Evolutionary conservation across 1,140 invertebrate genomes (phyloP), one percentile per base, ranked within the genome.

Genomic region (Metopolophium dirhodum): DNA sequence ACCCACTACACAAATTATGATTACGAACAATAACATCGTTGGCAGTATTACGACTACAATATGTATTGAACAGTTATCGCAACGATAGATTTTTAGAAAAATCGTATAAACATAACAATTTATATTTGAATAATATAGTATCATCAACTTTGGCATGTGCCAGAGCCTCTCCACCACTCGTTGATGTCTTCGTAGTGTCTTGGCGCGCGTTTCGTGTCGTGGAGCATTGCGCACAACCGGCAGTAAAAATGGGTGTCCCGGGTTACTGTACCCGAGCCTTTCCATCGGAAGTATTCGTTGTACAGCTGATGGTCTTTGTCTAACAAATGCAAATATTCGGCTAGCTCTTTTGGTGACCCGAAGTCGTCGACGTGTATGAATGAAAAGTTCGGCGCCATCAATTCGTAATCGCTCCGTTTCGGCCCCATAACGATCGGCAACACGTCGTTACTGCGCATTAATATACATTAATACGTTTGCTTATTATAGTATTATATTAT

Each of bases 351-450:
- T 0, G 98, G 97, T 23, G 97, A 97, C 4, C 97, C 96, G 95
- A 99, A 99, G 95, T 99, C 98, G 94, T 99, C 98, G 6, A 99
- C 97, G 95, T 99, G 98, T 54, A 99, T 98, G 95, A 96, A 97
- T 0, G 98, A 98, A 94, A 98, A 97, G 94, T 97, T 97, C 0
- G 99, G 99, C 2, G 98, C 97, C 94, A 96, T 97, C 47, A 97
- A 96, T 93, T 97, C 97, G 95, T 99, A 99, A 95, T 99, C 98
- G 45, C 97, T 97, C 0, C 97, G 97, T 68, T 97, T 96, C 1
- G 98, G 98, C 3, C 99, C 99, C 98, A 99, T 99, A 26, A 99
- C 99, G 91, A 99, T 98, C 0, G 98, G 98, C 87, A 99, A 95
- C 30, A 98, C 96, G 94, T 98, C 97, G 94, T 98, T 97, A 93